Evolutionary conservation across 1,140 invertebrate species (phyloP), one percentile per base, ranked within the genome.

Genomic region (Planococcus citri): DNA sequence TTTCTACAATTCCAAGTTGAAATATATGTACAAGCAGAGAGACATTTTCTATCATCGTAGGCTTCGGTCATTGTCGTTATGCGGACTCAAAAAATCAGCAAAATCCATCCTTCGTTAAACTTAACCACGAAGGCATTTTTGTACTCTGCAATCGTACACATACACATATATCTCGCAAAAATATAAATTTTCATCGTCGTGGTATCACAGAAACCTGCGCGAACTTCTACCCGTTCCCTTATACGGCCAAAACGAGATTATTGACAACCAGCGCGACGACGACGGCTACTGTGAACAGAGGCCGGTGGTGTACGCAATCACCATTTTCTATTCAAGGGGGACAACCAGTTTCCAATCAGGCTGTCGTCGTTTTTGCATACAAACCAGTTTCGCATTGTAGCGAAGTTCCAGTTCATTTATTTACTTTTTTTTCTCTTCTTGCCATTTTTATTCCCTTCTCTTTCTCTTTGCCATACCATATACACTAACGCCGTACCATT

Each of bases 301-400:
- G 41, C 41, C 41, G 41, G 2, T 17, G 41, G 12, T 33, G 29
- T 33, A 33, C 41, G 17, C 41, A 14, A 64, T 64, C 60, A 24
- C 60, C 60, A 64, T 64, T 64, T 64, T 64, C 60, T 64, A 64
- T 64, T 51, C 60, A 14, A 64, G 10, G 60, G 60, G 60, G 60
- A 64, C 60, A 64, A 64, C 60, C 60, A 64, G 60, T 64, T 64
- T 64, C 60, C 60, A 64, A 64, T 64, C 60, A 25, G 60, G 60
- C 60, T 64, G 60, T 64, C 60, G 24, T 64, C 60, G 9, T 64
- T 64, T 64, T 64, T 64, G 60, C 60, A 64, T 64, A 64, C 3
- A 64, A 64, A 64, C 60, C 60, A 64, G 60, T 64, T 64, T 64
- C 60, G 60, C 9, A 64, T 25, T 25, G 20, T 20, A 27, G 20